Conservation (phyloP, 92 coral and sea anemone genomes). For the Diadumene lineata region DNA sequence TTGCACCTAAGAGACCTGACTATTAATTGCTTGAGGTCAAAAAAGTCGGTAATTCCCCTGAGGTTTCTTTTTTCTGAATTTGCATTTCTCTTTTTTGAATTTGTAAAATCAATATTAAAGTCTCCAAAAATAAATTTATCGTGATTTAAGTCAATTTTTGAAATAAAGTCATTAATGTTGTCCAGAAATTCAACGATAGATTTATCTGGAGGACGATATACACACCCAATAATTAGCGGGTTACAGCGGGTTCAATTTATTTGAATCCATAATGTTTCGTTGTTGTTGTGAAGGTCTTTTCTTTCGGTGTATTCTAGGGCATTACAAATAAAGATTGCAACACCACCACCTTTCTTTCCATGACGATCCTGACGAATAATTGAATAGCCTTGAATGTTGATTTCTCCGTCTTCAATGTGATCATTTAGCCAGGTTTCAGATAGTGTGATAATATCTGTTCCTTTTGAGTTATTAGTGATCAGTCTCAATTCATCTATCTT, state of each 20-base stretch:
- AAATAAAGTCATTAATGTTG: too few species aligned
- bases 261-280: constrained; percentile 13
- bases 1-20: too few species aligned
- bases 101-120: background rate
- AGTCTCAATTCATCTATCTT: constrained; percentile 16
- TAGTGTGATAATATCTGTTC: constrained; percentile 8
- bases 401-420: constrained; percentile 13
- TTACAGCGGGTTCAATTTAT: background rate
- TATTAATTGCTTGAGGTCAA: too few species aligned
- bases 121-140: background rate
- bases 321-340: background rate
- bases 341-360: constrained; percentile 9
- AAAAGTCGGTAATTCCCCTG: background rate
- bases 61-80: background rate
- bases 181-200: background rate
- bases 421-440: constrained; percentile 20
- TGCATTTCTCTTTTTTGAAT: too few species aligned
- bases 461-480: background rate
- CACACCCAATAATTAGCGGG: background rate
- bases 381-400: constrained; percentile 18
- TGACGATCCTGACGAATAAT: background rate
- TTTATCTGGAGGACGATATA: background rate
- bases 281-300: background rate
- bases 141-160: background rate
- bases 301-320: background rate